Evolutionary conservation across 2,888 invertebrate genomes (phyloP).

Genomic region (Ormyrus nitidulus): DNA sequence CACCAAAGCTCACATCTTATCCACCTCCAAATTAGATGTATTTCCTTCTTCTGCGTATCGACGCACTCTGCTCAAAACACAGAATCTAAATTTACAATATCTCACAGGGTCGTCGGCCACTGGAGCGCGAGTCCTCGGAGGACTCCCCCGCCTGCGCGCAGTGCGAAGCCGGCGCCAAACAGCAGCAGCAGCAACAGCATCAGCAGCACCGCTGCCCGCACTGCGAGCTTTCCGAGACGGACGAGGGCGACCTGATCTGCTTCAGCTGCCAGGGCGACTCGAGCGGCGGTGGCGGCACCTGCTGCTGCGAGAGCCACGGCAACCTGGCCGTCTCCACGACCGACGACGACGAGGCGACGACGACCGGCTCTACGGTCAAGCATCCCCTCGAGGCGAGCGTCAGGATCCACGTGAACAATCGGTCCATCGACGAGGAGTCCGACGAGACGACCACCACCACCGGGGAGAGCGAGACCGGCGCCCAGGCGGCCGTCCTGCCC

Average conservation of each 20-base stretch:
- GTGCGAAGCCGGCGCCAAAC: constrained; percentile 58
- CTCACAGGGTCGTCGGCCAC: constrained; percentile 9
- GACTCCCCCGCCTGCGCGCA: constrained; percentile 62
- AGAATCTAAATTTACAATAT: no score
- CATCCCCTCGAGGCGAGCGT: constrained; percentile 68
- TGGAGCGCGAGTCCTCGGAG: constrained; percentile 58
- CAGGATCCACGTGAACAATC: constrained; percentile 69
- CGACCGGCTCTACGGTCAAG: constrained; percentile 50
- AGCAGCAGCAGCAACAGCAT: constrained; percentile 20
- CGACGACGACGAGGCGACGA: constrained; percentile 55
- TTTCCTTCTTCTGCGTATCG: no score
- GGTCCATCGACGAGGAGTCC: constrained; percentile 67
- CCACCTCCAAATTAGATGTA: no score
- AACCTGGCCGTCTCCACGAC: constrained; percentile 46
- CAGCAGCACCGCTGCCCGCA: constrained; percentile 60
- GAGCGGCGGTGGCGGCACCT: constrained; percentile 42
- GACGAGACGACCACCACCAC: constrained; percentile 62
- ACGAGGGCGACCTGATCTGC: constrained; percentile 71
- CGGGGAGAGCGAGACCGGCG: constrained; percentile 42
- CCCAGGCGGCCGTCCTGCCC: no score
- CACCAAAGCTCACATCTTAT: no score
- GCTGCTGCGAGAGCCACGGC: constrained; percentile 54
- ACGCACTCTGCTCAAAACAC: no score
- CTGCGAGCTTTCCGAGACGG: constrained; percentile 66
- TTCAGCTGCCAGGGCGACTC: constrained; percentile 69